phyloP scores from a whole-genome alignment of 53 echinoderm and acorn worm species.

The Echinometra lucunter region DNA sequence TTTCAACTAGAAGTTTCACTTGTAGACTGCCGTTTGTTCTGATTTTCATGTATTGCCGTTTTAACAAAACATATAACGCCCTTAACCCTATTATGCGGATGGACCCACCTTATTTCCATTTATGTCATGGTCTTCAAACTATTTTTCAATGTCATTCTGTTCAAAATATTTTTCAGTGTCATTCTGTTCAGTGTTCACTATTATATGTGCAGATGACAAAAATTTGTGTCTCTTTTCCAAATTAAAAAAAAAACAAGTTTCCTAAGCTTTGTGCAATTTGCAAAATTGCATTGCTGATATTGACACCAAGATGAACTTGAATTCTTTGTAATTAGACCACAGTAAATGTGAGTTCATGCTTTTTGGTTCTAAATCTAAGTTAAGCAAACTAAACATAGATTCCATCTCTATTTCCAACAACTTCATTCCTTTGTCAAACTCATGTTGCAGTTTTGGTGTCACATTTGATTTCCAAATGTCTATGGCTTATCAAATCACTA shows the following conservation, averaged over 20 bases:
- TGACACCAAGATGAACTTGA: neutral
- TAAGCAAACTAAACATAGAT: neutral
- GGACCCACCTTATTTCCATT: conserved; percentile 35
- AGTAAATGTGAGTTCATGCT: conserved; percentile 40
- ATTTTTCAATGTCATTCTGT: neutral
- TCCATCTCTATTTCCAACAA: neutral
- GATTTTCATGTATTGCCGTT: too few species aligned
- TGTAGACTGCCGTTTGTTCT: too few species aligned
- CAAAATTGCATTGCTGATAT: neutral
- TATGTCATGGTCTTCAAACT: neutral
- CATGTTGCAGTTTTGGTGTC: neutral
- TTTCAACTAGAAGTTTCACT: too few species aligned
- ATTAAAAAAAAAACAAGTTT: neutral
- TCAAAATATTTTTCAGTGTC: too few species aligned
- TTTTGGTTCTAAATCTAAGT: conserved; percentile 34
- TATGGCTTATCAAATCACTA: neutral
- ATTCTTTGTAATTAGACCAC: neutral
- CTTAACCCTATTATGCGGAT: too few species aligned
- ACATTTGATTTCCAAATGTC: neutral
- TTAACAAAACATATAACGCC: too few species aligned
- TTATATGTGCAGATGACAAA: neutral
- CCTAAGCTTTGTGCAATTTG: neutral
- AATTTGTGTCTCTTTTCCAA: conserved; percentile 1
- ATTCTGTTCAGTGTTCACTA: too few species aligned
- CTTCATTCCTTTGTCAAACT: neutral